A percentile compares a stretch with the other conserved stretches of the same genome.
Evolutionary conservation across 1,140 invertebrate genomes (phyloP).

Genomic region (Coptotermes formosanus): DNA sequence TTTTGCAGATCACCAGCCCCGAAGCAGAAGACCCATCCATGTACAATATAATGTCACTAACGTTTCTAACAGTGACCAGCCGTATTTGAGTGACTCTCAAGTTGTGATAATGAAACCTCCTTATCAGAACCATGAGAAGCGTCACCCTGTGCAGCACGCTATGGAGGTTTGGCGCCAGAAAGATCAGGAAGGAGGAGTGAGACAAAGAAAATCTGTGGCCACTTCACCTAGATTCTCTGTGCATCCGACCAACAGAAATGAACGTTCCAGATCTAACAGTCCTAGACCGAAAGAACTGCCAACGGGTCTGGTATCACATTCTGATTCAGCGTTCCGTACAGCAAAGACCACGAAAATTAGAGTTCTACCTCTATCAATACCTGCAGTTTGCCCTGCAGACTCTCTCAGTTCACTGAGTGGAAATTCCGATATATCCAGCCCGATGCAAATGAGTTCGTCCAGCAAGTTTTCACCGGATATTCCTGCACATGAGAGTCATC

Average conservation of each 20-base stretch:
- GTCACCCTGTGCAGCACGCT: neutral
- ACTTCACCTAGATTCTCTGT: conserved; percentile 22
- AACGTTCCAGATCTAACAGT: conserved; percentile 38
- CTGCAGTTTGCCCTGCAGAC: conserved; percentile 37
- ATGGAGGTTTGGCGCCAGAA: conserved; percentile 61
- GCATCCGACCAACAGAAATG: conserved; percentile 25
- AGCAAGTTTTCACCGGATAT: conserved; percentile 21
- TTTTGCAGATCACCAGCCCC: conserved; percentile 63
- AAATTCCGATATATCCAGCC: conserved; percentile 39
- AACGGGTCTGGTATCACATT: neutral
- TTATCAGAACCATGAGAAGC: conserved; percentile 10
- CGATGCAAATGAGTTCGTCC: conserved; percentile 33
- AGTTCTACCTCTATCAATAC: neutral
- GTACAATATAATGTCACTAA: conserved; percentile 46
- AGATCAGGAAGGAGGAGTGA: conserved; percentile 49
- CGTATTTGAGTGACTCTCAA: conserved; percentile 54
- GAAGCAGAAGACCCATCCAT: conserved; percentile 64
- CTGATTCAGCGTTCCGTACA: neutral
- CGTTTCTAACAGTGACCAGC: conserved; percentile 46
- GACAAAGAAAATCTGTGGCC: conserved; percentile 20
- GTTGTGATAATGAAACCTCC: conserved; percentile 41
- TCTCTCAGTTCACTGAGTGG: conserved; percentile 44
- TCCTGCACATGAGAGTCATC: conserved; percentile 24
- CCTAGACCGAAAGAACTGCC: conserved; percentile 30
- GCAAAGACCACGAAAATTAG: conserved; percentile 14